Conservation (phyloP, 2,797 vertebrate species). For the Sebastes itinus region DNA sequence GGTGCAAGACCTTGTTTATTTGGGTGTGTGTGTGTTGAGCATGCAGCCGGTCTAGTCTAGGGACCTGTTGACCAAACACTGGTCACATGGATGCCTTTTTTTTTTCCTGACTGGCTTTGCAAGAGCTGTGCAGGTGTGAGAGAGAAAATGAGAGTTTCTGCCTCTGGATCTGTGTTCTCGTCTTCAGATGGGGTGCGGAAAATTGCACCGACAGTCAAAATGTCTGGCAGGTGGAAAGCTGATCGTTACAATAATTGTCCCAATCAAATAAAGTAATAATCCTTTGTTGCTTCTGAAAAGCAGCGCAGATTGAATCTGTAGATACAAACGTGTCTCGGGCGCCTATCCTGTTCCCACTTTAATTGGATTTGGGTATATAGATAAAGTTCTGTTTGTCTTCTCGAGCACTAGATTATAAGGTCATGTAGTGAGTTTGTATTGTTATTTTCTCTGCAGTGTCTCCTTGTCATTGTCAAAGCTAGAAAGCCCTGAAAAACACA, state of each 20-base stretch:
- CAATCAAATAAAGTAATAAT: constrained; percentile 70
- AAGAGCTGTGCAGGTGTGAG: neutral
- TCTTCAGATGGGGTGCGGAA: constrained; percentile 50
- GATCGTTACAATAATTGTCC: constrained; percentile 67
- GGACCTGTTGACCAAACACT: constrained; percentile 36
- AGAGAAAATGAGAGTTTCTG: constrained; percentile 10
- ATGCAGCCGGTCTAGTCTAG: constrained; percentile 27
- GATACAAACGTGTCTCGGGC: constrained; percentile 62
- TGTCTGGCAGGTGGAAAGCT: constrained; percentile 60
- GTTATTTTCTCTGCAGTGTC: constrained; percentile 48
- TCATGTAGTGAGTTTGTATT: constrained; percentile 32
- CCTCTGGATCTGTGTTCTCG: constrained; percentile 7
- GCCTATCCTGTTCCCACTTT: constrained; percentile 55
- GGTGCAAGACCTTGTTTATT: constrained; percentile 14
- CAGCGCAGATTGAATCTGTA: constrained; percentile 62
- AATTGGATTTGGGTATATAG: constrained; percentile 70
- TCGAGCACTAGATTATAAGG: constrained; percentile 54
- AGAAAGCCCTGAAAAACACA: constrained; percentile 22
- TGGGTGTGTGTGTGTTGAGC: neutral
- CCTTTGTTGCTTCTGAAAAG: constrained; percentile 57
- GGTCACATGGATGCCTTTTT: neutral
- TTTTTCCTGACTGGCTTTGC: neutral
- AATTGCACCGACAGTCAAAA: constrained; percentile 65
- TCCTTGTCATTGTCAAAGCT: constrained; percentile 33
- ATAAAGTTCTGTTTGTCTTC: constrained; percentile 65